Evolutionary conservation across 2,888 invertebrate genomes (phyloP), one percentile per base, ranked within the genome.

Genomic region (Parasteatoda lunata): DNA sequence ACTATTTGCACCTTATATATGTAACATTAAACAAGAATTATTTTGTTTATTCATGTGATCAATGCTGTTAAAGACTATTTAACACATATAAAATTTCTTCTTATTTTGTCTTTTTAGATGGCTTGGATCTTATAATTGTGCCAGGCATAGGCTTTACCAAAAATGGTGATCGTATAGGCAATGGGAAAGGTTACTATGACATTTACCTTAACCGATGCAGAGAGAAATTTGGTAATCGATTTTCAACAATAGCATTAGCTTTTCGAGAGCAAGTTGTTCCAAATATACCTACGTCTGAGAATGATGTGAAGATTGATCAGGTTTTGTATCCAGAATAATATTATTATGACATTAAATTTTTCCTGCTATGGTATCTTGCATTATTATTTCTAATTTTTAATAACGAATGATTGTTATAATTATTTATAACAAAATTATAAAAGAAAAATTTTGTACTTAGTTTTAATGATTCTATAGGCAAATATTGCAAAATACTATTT

Each of bases 171-270:
- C 94, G 99, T 49, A 90, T 93, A 69, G 93, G 93, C 1, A 91
- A 98, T 91, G 98, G 98, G 0, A 97, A 96, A 91, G 98, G 98
- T 0, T 98, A 97, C 92, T 99, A 99, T 91, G 99, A 99, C 91
- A 94, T 93, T 89, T 99, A 95, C 92, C 93, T 98, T 69, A 90
- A 91, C 47, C 90, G 91, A 71, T 93, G 93, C 88, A 78, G 78
- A 5, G 87, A 86, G 77, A 87, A 89, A 13, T 81, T 75, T 51
- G 89, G 89, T 64, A 77, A 78, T 5, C 88, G 86, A 11, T 91
- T 91, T 5, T 89, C 90, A n/a, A 92, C 92, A 3, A 91, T 94
- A 70, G 98, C 95, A 0, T 91, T 98, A 73, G 96, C 96, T 3
- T 97, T 97, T 91, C 94, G 94, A 73, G 96, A 97, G 91, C 98